Evolutionary conservation across 2,888 invertebrate genomes (phyloP).

Genomic region (Anthrax anthrax): DNA sequence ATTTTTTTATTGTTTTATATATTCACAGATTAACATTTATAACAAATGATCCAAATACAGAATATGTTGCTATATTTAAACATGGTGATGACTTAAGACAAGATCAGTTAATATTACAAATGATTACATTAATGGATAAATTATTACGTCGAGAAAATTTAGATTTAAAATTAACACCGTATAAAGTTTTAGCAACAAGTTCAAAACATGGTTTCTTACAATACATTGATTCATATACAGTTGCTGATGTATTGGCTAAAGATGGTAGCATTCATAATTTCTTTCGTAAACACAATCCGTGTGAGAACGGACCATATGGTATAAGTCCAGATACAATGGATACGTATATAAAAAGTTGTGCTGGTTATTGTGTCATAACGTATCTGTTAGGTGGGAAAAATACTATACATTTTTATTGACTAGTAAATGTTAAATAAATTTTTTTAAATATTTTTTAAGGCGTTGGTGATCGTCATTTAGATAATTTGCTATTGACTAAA

Average conservation of each 20-base stretch:
- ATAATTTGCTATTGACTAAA: slow-evolving; percentile 85
- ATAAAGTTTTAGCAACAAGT: slow-evolving; percentile 88
- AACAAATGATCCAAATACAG: slow-evolving; percentile 57
- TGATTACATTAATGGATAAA: slow-evolving; percentile 97
- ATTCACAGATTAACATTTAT: slow-evolving; percentile 60
- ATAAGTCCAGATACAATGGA: slow-evolving; percentile 93
- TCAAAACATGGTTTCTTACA: slow-evolving; percentile 94
- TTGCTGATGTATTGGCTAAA: slow-evolving; percentile 76
- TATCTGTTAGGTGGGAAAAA: slow-evolving; percentile 61
- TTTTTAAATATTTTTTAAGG: slow-evolving; percentile 37
- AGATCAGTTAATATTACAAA: slow-evolving; percentile 94
- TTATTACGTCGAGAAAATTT: slow-evolving; percentile 84
- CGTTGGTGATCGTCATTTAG: slow-evolving; percentile 94
- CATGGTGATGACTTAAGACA: slow-evolving; percentile 95
- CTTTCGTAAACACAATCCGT: slow-evolving; percentile 79
- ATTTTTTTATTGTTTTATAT: not conserved
- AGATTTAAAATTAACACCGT: slow-evolving; percentile 91
- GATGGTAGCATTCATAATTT: slow-evolving; percentile 89
- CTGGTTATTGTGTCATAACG: slow-evolving; percentile 97
- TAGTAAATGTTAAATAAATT: no score
- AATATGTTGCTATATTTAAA: slow-evolving; percentile 94
- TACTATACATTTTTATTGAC: not conserved
- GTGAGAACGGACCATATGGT: slow-evolving; percentile 76
- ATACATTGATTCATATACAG: slow-evolving; percentile 82
- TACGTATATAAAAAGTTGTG: slow-evolving; percentile 88